These are phyloP conservation scores for Tachyglossus aculeatus DNA, from an alignment of 2,797 vertebrate species.

Conservation along the genomic window DNA sequence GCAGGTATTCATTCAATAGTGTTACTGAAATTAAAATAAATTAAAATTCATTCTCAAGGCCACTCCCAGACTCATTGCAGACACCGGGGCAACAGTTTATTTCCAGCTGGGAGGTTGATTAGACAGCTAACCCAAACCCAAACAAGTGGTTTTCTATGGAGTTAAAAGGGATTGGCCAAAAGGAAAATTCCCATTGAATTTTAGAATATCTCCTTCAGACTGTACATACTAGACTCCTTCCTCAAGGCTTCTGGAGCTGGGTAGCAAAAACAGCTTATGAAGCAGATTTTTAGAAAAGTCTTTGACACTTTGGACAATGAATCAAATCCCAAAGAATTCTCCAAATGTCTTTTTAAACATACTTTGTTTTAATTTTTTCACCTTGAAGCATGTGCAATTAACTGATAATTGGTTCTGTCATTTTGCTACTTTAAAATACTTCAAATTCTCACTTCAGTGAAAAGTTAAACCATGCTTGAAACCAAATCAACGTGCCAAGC, in stretches of 20 bases:
- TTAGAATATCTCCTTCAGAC: slow-evolving; percentile 30
- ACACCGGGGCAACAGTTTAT: slow-evolving; percentile 29
- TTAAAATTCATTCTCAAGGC: slow-evolving; percentile 34
- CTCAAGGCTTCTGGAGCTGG: slow-evolving; percentile 11
- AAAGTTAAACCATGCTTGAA: slow-evolving; percentile 34
- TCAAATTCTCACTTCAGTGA: slow-evolving; percentile 29
- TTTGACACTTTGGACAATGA: slow-evolving; percentile 37
- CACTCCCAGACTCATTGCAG: slow-evolving; percentile 38
- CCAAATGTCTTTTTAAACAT: slow-evolving; percentile 17
- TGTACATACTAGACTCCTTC: no score
- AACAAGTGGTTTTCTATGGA: slow-evolving; percentile 55
- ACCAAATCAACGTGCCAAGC: slow-evolving; percentile 45
- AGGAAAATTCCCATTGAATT: slow-evolving; percentile 44
- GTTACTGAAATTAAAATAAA: no score
- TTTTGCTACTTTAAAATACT: slow-evolving; percentile 37
- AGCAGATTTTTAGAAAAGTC: slow-evolving; percentile 25
- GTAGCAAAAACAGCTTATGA: slow-evolving; percentile 8
- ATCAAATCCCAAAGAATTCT: slow-evolving; percentile 32
- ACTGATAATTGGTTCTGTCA: slow-evolving; percentile 39
- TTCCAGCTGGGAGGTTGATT: slow-evolving; percentile 52
- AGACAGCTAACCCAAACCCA: slow-evolving; percentile 40
- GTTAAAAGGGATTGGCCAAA: slow-evolving; percentile 37
- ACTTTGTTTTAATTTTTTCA: slow-evolving; percentile 19
- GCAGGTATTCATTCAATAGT: no score
- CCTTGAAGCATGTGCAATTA: slow-evolving; percentile 21